phyloP scores from a whole-genome alignment of 1,140 invertebrate genomes.

The Drosophila bipectinata region DNA sequence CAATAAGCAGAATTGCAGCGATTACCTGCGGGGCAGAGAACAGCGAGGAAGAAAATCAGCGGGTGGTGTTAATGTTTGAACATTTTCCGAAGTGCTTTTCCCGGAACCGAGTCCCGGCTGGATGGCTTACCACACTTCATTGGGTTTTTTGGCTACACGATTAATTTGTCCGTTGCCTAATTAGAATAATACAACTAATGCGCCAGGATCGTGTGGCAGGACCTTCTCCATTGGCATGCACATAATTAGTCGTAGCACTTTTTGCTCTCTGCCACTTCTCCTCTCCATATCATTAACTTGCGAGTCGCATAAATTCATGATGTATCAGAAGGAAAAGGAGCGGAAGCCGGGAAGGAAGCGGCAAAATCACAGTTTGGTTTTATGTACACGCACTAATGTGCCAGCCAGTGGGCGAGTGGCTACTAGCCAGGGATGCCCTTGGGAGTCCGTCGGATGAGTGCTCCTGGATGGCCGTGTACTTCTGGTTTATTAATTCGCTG shows the following conservation, averaged over 20 bases:
- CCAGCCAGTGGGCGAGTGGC: neutral
- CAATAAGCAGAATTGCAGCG: slow-evolving; percentile 37
- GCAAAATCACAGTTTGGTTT: slow-evolving; percentile 75
- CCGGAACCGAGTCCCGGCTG: slow-evolving; percentile 1
- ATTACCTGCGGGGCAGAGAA: slow-evolving; percentile 29
- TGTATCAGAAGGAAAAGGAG: slow-evolving; percentile 30
- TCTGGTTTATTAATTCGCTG: slow-evolving; percentile 72
- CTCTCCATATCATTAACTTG: slow-evolving; percentile 74
- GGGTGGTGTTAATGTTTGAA: slow-evolving; percentile 58
- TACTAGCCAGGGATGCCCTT: slow-evolving; percentile 15
- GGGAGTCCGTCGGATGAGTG: slow-evolving; percentile 46
- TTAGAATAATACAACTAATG: slow-evolving; percentile 78
- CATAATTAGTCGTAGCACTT: slow-evolving; percentile 63
- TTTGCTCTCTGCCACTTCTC: neutral
- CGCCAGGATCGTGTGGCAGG: slow-evolving; percentile 25
- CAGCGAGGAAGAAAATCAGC: slow-evolving; percentile 22
- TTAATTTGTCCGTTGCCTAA: slow-evolving; percentile 72
- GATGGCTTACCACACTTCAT: slow-evolving; percentile 43
- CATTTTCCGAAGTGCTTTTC: slow-evolving; percentile 64
- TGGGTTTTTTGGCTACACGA: slow-evolving; percentile 54
- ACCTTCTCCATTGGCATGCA: slow-evolving; percentile 40
- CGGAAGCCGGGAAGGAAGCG: slow-evolving; percentile 3
- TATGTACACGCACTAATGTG: slow-evolving; percentile 59
- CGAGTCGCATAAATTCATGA: slow-evolving; percentile 68
- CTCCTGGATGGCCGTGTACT: slow-evolving; percentile 39